These are phyloP conservation scores for Perca fluviatilis DNA, from an alignment of 2,113 vertebrate genomes.

Conservation along the genomic window DNA sequence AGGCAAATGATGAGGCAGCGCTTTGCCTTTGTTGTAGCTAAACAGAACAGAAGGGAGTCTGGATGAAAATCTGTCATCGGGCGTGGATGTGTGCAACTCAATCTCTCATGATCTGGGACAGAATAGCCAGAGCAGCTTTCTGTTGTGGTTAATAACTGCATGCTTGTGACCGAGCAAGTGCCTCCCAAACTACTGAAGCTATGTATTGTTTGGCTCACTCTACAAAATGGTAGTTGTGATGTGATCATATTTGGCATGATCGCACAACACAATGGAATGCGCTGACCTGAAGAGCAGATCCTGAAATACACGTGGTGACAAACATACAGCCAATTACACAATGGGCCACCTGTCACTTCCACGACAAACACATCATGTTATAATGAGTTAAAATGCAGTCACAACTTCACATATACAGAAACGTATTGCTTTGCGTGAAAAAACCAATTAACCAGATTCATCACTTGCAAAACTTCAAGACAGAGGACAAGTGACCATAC, in stretches of 20 bases:
- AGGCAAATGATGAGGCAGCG: conserved; percentile 27
- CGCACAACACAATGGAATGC: neutral
- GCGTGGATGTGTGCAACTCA: conserved; percentile 6
- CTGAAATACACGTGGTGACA: neutral
- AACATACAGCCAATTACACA: neutral
- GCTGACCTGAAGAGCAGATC: neutral
- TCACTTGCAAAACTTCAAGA: conserved; percentile 10
- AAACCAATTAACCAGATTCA: conserved; percentile 31
- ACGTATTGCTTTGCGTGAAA: neutral
- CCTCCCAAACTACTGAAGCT: conserved; percentile 2
- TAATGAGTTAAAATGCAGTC: neutral
- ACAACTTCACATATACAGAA: neutral
- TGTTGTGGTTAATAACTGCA: conserved; percentile 10
- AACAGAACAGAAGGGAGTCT: conserved; percentile 36
- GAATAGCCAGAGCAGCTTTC: conserved; percentile 17
- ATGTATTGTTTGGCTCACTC: conserved; percentile 8
- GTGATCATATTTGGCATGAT: conserved; percentile 33
- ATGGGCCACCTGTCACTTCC: conserved; percentile 1
- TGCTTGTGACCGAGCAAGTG: conserved; percentile 12
- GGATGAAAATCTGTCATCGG: conserved; percentile 29
- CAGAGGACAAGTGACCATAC: neutral
- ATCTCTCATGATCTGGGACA: conserved; percentile 8
- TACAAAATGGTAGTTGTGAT: conserved; percentile 9
- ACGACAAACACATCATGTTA: neutral
- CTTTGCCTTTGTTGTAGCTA: conserved; percentile 31